These are phyloP conservation scores for Hycleus phaleratus DNA, from an alignment of 1,140 invertebrate species.

Conservation along the genomic window DNA sequence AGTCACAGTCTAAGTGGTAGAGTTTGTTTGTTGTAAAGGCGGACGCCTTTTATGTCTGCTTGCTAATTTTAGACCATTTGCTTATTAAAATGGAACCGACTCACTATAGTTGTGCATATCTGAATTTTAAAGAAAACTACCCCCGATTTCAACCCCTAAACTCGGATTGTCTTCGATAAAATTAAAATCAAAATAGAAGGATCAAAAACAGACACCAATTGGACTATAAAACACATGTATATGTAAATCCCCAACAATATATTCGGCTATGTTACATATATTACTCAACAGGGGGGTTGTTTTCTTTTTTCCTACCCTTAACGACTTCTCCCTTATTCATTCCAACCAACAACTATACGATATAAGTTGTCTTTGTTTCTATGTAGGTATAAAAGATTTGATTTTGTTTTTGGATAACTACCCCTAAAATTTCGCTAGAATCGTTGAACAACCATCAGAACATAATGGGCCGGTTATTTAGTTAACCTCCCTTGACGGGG, in stretches of 20 bases:
- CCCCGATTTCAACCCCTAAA: too few species aligned
- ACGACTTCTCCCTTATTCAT: too few species aligned
- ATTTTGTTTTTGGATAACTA: too few species aligned
- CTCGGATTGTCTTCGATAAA: conserved; percentile 12
- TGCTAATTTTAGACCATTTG: conserved; percentile 27
- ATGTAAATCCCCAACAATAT: conserved; percentile 28
- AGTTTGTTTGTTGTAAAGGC: conserved; percentile 21
- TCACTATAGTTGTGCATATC: neutral
- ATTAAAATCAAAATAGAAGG: conserved; percentile 33
- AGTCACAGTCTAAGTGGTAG: conserved; percentile 9
- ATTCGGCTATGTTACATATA: too few species aligned
- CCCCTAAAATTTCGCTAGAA: conserved; percentile 28
- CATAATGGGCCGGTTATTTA: conserved; percentile 44
- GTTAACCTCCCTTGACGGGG: conserved; percentile 30
- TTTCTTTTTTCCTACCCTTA: too few species aligned
- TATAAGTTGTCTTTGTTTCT: too few species aligned
- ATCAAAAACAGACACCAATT: conserved; percentile 34
- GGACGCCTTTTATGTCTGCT: conserved; percentile 20
- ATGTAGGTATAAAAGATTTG: too few species aligned
- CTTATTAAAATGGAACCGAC: conserved; percentile 24
- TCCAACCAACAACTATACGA: too few species aligned
- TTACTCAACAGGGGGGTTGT: too few species aligned
- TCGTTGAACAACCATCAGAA: conserved; percentile 19
- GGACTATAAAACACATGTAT: conserved; percentile 40
- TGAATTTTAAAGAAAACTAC: too few species aligned